Base-by-base conservation (phyloP, 2,888 invertebrate species). In the Cistogaster globosa region DNA sequence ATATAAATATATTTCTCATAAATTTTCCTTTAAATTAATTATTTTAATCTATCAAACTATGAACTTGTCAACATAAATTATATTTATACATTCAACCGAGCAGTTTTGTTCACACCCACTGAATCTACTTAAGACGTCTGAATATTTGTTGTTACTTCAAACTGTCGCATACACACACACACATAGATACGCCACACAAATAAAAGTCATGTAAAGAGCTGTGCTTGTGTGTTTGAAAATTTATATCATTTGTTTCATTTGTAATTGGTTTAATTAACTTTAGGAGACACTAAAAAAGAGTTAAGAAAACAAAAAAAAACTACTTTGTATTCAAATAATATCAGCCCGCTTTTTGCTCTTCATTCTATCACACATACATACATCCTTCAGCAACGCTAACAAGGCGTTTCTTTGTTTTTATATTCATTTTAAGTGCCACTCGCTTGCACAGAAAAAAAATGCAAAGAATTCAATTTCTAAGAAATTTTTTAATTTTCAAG, bases 51-150 rank as follows among this genome's bases (percentile, higher is more conserved):
- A 76, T 81, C 77, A 77, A 76, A 81, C 76, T 72, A 48, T 77
- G 77, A 84, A 80, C 81, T 72, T 81, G 71, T 77, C 69, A 67
- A 45, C 81, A 77, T 84, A 84, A 84, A 81, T 84, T 80, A 81
- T 71, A 48, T 38, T 45, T 48, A 16, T 53, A 45, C 53, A 62
- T 32, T 42, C 53, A 53, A 22, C 18, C 42, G 12, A 58, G 68
- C 60, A 62, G n/a, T 8, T 65, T 71, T 60, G 36, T 55, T 22
- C 8, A 80, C 80, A 60, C 80, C 72, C 74, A 80, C 72, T n/a
- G 58, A 22, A 53, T 4, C 5, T 22, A 26, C 11, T 26, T 14
- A 42, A 51, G 51, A 45, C n/a, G 63, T 65, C 65, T 79, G 65
- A 36, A 45, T 62, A 26, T 65, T 69, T 53, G 11, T 48, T 5